A percentile compares a stretch with the other conserved stretches of the same genome.
These are phyloP conservation scores for Setophaga petechia DNA, from an alignment of 2,113 vertebrate species.

Conservation along the genomic window DNA sequence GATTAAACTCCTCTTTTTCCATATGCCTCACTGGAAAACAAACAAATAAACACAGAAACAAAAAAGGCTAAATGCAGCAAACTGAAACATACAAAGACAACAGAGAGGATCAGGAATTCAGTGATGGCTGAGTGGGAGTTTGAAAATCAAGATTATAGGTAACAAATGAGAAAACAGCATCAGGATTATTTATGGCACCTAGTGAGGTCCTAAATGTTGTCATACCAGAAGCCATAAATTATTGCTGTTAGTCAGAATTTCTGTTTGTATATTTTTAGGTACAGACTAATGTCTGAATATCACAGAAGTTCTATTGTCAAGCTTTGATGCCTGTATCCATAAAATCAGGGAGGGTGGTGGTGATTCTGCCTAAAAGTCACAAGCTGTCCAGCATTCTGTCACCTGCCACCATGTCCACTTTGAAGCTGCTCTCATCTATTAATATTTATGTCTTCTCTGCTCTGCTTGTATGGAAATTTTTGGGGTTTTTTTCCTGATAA, in stretches of 20 bases:
- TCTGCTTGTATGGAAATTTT: neutral
- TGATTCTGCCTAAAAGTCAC: conserved; percentile 35
- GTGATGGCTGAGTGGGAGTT: neutral
- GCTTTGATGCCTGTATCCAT: conserved; percentile 70
- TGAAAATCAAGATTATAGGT: neutral
- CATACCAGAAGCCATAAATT: neutral
- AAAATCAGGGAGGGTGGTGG: neutral
- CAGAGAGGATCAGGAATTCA: neutral
- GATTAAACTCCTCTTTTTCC: neutral
- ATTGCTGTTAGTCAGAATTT: neutral
- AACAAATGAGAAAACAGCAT: neutral
- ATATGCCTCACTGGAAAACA: neutral
- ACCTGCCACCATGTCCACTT: conserved; percentile 2
- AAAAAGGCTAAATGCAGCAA: neutral
- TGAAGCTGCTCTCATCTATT: conserved; percentile 46
- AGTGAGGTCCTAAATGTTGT: neutral
- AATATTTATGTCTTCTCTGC: conserved; percentile 67
- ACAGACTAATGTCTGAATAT: conserved; percentile 58
- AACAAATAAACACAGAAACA: neutral
- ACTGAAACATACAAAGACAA: neutral
- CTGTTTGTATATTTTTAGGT: neutral
- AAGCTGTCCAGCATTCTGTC: conserved; percentile 51
- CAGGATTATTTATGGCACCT: neutral
- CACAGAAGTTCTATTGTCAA: conserved; percentile 56
- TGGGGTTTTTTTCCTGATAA: neutral